Conservation (phyloP, 1,140 invertebrate species). For the Bombyx mori region ASM3026992v2 NC_085122.1:8738501-8739000, state of each 20-base stretch:
- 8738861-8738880: slow-evolving; percentile 32
- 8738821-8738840: slow-evolving; percentile 23
- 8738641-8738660: slow-evolving; percentile 43
- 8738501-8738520: slow-evolving; percentile 59
- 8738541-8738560: slow-evolving; percentile 61
- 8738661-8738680: slow-evolving; percentile 48
- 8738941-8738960: slow-evolving; percentile 14
- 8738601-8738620: slow-evolving; percentile 44
- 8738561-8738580: slow-evolving; percentile 41
- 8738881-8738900: slow-evolving; percentile 54
- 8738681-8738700: slow-evolving; percentile 32
- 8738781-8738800: slow-evolving; percentile 49
- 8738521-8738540: slow-evolving; percentile 60
- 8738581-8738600: slow-evolving; percentile 26
- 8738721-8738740: slow-evolving; percentile 44
- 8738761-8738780: slow-evolving; percentile 58
- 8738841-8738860: slow-evolving; percentile 19
- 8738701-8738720: slow-evolving; percentile 37
- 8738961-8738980: slow-evolving; percentile 21
- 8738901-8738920: slow-evolving; percentile 55
- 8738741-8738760: slow-evolving; percentile 51
- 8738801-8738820: slow-evolving; percentile 59
- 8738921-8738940: slow-evolving; percentile 56
- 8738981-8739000: slow-evolving; percentile 20
- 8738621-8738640: slow-evolving; percentile 50